These are phyloP conservation scores for Pleuronectes platessa DNA, from an alignment of 2,113 vertebrate species.

Conservation along the genomic window DNA sequence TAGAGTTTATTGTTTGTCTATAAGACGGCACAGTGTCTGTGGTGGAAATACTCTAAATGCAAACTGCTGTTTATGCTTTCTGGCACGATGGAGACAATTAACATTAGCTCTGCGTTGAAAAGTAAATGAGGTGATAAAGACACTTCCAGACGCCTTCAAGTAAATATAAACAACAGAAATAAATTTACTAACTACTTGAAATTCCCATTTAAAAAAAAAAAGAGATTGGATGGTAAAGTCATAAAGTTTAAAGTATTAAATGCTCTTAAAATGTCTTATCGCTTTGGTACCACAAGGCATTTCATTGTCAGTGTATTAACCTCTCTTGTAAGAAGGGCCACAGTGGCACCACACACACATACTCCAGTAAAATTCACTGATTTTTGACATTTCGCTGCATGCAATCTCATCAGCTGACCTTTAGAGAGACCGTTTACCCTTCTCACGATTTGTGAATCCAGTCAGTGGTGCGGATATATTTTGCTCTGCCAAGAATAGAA, in stretches of 20 bases:
- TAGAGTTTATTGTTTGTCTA: not conserved
- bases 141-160: not conserved
- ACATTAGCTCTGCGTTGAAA: not conserved
- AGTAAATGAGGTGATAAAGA: constrained; percentile 12
- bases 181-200: not conserved
- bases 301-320: constrained; percentile 28
- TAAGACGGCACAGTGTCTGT: not conserved
- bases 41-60: not conserved
- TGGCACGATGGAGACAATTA: not conserved
- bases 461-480: constrained; percentile 2
- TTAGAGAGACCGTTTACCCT: constrained; percentile 14
- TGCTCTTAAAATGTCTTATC: constrained; percentile 27
- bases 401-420: constrained; percentile 36
- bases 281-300: not conserved
- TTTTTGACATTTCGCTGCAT: constrained; percentile 31
- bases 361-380: not conserved
- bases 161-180: constrained; percentile 3
- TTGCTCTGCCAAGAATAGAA: not conserved
- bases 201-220: not conserved
- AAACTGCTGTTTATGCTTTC: not conserved
- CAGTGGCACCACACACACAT: not conserved
- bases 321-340: constrained; percentile 27
- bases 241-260: not conserved
- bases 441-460: constrained; percentile 9
- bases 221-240: not conserved